A percentile compares a stretch with the other conserved stretches of the same genome.
Evolutionary conservation across 2,113 vertebrate genomes (phyloP).

Genomic region (Takifugu bimaculatus): DNA sequence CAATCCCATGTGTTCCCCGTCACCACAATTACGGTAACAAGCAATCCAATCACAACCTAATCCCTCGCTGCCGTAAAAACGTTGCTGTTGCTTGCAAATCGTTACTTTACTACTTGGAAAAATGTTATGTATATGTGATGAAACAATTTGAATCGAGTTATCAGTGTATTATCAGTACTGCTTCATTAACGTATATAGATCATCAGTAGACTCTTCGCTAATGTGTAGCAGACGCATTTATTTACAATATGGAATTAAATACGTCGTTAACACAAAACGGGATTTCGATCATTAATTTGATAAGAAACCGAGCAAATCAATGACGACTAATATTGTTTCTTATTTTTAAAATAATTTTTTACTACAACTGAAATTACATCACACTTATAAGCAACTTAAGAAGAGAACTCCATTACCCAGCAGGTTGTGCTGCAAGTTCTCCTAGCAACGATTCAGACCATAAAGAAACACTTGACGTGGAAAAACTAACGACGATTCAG

Average conservation of each 20-base stretch:
- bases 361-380: background rate
- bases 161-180: background rate
- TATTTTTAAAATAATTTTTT: too few species aligned
- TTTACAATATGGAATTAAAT: slow-evolving; percentile 14
- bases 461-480: background rate
- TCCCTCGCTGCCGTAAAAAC: slow-evolving; percentile 23
- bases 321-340: too few species aligned
- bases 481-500: background rate
- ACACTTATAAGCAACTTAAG: background rate
- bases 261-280: too few species aligned
- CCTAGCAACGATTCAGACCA: slow-evolving; percentile 34
- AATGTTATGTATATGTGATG: background rate
- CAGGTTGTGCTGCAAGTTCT: slow-evolving; percentile 9
- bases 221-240: slow-evolving; percentile 3
- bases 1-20: slow-evolving; percentile 29
- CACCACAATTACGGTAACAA: slow-evolving; percentile 36
- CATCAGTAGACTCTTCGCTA: too few species aligned
- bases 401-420: slow-evolving; percentile 36
- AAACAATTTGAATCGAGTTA: rapidly evolving
- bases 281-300: too few species aligned
- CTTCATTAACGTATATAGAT: background rate
- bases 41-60: slow-evolving; percentile 22
- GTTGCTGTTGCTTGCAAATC: slow-evolving; percentile 2
- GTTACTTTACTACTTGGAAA: background rate
- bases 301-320: too few species aligned